Evolutionary conservation across 1,140 invertebrate genomes (phyloP).

Genomic region (Varroa destructor): DNA sequence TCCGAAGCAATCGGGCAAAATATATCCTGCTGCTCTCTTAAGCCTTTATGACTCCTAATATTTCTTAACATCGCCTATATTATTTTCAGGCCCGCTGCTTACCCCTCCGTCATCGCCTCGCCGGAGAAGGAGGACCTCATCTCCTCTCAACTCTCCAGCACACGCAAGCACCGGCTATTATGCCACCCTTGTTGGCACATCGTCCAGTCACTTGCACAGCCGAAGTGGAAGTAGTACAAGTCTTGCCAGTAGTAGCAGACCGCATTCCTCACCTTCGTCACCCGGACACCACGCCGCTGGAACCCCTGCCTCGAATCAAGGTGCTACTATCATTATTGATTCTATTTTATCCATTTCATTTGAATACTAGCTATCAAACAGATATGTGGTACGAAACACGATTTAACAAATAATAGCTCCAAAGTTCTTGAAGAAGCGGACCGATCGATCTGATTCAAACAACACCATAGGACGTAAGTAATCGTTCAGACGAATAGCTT

Average conservation of each 20-base stretch:
- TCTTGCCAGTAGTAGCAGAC: neutral
- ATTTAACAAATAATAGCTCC: neutral
- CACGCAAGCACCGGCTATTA: neutral
- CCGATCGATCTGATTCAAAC: too few relatives aligned
- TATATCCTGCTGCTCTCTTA: neutral
- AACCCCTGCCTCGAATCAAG: neutral
- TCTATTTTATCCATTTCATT: neutral
- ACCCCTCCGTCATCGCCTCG: constrained; percentile 27
- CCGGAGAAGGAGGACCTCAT: constrained; percentile 26
- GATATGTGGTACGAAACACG: neutral
- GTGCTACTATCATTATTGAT: neutral
- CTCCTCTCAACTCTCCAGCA: constrained; percentile 15
- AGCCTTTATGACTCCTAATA: neutral
- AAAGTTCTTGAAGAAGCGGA: too few relatives aligned
- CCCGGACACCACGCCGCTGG: constrained; percentile 10
- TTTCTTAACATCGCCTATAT: too few relatives aligned
- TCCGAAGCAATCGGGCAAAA: neutral
- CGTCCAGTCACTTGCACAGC: too few relatives aligned
- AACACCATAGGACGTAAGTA: too few relatives aligned
- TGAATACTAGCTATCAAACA: neutral
- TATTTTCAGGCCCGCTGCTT: constrained; percentile 18
- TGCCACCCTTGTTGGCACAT: too few relatives aligned
- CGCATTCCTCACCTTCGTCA: constrained; percentile 17
- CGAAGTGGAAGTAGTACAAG: too few relatives aligned
- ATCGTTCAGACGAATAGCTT: too few relatives aligned